Conservation (phyloP, 2,888 invertebrate genomes). For the Stenurella melanura region DNA sequence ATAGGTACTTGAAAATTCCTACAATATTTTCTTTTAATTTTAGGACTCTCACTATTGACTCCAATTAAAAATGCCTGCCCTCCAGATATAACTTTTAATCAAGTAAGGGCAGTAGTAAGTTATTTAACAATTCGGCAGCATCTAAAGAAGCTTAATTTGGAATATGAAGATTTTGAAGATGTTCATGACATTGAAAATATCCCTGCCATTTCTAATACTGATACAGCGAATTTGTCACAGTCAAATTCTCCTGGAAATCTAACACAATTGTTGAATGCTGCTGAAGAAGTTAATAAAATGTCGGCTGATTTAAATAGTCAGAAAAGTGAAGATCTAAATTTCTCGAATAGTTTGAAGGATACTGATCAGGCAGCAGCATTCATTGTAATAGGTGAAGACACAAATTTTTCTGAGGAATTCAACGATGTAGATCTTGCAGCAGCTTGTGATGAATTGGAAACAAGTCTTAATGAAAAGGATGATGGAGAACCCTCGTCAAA, state of each 20-base stretch:
- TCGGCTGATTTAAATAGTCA: slow-evolving; percentile 12
- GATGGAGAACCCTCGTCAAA: slow-evolving; percentile 19
- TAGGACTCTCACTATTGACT: slow-evolving; percentile 44
- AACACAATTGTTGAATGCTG: slow-evolving; percentile 32
- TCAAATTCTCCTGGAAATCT: slow-evolving; percentile 20
- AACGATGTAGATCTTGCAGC: slow-evolving; percentile 36
- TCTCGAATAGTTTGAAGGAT: slow-evolving; percentile 23
- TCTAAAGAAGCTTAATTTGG: slow-evolving; percentile 58
- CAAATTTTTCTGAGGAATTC: slow-evolving; percentile 24
- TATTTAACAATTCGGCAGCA: slow-evolving; percentile 67
- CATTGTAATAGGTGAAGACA: slow-evolving; percentile 30
- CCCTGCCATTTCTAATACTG: not conserved
- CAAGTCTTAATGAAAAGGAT: slow-evolving; percentile 32
- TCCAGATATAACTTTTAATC: slow-evolving; percentile 64
- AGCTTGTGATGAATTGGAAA: slow-evolving; percentile 49
- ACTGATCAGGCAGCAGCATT: slow-evolving; percentile 34
- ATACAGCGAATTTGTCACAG: not conserved
- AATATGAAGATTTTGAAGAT: slow-evolving; percentile 67
- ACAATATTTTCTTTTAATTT: slow-evolving; percentile 36
- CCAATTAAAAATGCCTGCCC: slow-evolving; percentile 68
- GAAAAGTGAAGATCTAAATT: slow-evolving; percentile 8
- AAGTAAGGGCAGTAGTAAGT: slow-evolving; percentile 65
- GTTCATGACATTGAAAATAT: slow-evolving; percentile 37
- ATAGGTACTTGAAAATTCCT: not conserved
- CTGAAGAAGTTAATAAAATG: slow-evolving; percentile 36